Evolutionary conservation across 64 coral and sea anemone species (phyloP).

Genomic region (Porites lutea): DNA sequence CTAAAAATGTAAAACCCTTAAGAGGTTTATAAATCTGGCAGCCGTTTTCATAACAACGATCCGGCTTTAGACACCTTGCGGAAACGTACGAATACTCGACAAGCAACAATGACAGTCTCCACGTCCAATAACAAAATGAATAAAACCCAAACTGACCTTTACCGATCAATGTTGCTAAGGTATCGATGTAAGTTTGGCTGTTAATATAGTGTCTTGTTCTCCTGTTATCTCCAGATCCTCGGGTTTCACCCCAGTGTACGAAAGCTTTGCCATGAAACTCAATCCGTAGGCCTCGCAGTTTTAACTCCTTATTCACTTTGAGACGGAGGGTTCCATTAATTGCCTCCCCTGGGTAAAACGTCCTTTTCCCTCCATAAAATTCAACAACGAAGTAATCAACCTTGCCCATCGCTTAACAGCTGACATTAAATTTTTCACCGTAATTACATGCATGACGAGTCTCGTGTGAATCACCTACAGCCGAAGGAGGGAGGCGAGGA

Average conservation of each 20-base stretch:
- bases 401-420: conserved; percentile 60
- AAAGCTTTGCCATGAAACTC: conserved; percentile 82
- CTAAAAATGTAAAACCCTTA: too few relatives aligned
- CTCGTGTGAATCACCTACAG: too few relatives aligned
- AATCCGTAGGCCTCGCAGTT: conserved; percentile 68
- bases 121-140: neutral
- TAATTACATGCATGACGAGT: too few relatives aligned
- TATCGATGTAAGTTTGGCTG: conserved; percentile 70
- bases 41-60: too few relatives aligned
- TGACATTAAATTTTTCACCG: neutral
- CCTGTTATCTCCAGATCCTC: conserved; percentile 43
- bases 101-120: neutral
- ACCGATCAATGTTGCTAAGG: conserved; percentile 80
- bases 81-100: too few relatives aligned
- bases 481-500: too few relatives aligned
- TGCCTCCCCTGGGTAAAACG: conserved; percentile 73
- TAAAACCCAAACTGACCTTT: conserved; percentile 63
- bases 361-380: conserved; percentile 69
- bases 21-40: too few relatives aligned
- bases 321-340: conserved; percentile 67
- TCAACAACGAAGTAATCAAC: conserved; percentile 72
- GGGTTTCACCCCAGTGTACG: conserved; percentile 69
- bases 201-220: conserved; percentile 67
- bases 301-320: conserved; percentile 86
- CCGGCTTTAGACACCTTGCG: too few relatives aligned